Evolutionary conservation across 2,797 vertebrate genomes (phyloP).

Genomic region (Chrysocyon brachyurus): DNA sequence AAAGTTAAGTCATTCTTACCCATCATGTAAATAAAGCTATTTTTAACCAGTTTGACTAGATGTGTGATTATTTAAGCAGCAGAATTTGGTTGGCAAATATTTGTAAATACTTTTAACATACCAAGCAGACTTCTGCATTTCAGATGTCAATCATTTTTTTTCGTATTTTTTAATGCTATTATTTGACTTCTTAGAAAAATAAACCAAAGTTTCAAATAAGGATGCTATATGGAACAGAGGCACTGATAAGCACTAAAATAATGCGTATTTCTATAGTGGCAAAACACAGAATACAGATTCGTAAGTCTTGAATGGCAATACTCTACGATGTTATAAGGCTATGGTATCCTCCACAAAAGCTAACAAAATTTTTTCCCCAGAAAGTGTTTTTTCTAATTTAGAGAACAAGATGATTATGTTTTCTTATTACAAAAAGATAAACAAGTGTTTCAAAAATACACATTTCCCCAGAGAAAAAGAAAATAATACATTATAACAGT

Average conservation of each 20-base stretch:
- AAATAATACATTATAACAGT: neutral
- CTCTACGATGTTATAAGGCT: neutral
- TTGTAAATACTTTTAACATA: slow-evolving; percentile 36
- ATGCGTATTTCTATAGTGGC: neutral
- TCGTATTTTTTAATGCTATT: neutral
- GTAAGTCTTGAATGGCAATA: neutral
- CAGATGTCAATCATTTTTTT: neutral
- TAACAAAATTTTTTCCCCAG: neutral
- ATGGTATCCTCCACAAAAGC: neutral
- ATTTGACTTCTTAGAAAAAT: slow-evolving; percentile 19
- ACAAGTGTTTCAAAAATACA: slow-evolving; percentile 17
- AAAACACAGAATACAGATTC: neutral
- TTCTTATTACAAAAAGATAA: slow-evolving; percentile 16
- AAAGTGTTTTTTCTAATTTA: slow-evolving; percentile 16
- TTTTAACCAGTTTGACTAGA: slow-evolving; percentile 27
- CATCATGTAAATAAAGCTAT: neutral
- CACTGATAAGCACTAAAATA: neutral
- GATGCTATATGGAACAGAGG: neutral
- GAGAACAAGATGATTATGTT: neutral
- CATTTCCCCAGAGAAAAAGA: neutral
- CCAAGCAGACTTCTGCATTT: slow-evolving; percentile 6
- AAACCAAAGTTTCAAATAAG: neutral
- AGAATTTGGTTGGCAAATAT: slow-evolving; percentile 60
- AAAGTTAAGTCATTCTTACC: neutral
- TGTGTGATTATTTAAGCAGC: neutral